Conservation (phyloP, 2,113 vertebrate genomes). For the Porphyrio hochstetteri region DNA sequence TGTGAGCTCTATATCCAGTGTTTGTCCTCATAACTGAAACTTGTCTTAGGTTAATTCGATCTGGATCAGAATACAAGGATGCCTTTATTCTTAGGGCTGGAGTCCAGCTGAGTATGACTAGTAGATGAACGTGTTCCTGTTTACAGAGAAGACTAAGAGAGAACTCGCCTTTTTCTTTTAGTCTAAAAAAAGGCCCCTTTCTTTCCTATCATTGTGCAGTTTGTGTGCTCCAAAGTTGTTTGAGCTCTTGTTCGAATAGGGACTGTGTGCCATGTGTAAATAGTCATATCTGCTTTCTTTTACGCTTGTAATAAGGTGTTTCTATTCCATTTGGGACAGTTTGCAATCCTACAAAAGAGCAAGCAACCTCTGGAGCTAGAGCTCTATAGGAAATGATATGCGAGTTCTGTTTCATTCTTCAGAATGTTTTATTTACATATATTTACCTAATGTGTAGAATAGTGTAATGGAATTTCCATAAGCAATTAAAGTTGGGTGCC, state of each 20-base stretch:
- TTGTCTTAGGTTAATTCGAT: neutral
- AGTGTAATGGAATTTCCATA: neutral
- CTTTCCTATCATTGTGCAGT: neutral
- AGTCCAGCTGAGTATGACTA: slow-evolving; percentile 25
- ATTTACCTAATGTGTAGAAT: neutral
- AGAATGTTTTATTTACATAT: neutral
- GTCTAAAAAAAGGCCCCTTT: neutral
- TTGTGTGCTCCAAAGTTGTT: slow-evolving; percentile 19
- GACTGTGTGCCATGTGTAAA: neutral
- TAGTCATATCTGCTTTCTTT: slow-evolving; percentile 19
- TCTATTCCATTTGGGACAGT: neutral
- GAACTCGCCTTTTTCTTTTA: neutral
- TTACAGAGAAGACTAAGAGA: neutral
- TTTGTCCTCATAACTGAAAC: neutral
- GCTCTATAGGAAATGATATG: neutral
- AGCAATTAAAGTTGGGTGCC: neutral
- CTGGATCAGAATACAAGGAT: neutral
- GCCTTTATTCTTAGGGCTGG: neutral
- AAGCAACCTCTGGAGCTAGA: neutral
- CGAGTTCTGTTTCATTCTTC: neutral
- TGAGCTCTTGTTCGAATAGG: slow-evolving; percentile 10
- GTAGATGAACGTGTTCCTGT: slow-evolving; percentile 46
- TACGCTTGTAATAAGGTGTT: neutral
- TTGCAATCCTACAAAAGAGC: neutral
- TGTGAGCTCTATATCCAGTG: neutral